Evolutionary conservation across 1,140 invertebrate species (phyloP), one percentile per base, ranked within the genome.

Genomic region (Drosophila kanapiae): DNA sequence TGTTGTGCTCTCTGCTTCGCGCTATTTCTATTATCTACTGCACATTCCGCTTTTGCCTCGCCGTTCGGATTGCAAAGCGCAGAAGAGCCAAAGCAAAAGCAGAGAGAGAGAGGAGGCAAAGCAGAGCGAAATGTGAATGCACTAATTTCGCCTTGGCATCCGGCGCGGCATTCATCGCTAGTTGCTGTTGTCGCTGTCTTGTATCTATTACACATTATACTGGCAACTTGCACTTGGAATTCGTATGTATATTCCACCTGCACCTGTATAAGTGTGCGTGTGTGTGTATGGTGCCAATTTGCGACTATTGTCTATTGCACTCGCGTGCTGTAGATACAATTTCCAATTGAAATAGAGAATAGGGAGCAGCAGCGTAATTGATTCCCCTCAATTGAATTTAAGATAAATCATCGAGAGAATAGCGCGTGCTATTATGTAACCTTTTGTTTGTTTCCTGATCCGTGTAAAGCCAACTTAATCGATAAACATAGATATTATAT

Each of bases 91-190:
- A 68, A 70, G 67, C 65, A 68, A 63, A 80, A 71, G 5, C 18
- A 56, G 13, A 23, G 18, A 56, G 13, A 23, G 18, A 56, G 53
- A 27, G 53, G 35, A 62, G 48, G 58, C 48, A 70, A 70, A 74
- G 82, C 80, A 61, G 75, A 83, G 76, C 82, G 77, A 91, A 87
- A 91, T 91, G 87, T 91, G 87, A 91, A 91, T 91, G 87, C 87
- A 91, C 87, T 91, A 91, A 91, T 91, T 91, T 91, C 78, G 83
- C 87, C 87, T 91, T 91, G 87, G 87, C 87, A 91, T 83, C 87
- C 87, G 80, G 76, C 76, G 60, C 68, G 71, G 83, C 84, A 80
- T 88, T 87, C 77, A 77, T 37, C 31, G 81, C 61, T 40, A 62
- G 51, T 59, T 81, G 64, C 54, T 42, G 53, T 67, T 67, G 56